Base-by-base conservation (phyloP, 1,140 invertebrate genomes). In the Anthonomus grandis region DNA sequence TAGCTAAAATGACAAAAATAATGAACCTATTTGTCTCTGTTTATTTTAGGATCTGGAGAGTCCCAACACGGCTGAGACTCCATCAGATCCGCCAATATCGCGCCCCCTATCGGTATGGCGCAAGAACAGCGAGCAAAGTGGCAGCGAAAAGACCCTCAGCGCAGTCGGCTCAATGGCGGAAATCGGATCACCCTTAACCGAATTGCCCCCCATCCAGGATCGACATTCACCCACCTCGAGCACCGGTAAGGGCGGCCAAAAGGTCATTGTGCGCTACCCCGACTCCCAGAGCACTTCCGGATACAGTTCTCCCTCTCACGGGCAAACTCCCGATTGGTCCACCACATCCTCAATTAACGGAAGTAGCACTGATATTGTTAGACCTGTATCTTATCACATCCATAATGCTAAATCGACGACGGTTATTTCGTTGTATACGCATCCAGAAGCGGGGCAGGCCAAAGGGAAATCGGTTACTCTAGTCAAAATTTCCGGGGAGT, bases 281-380 rank as follows among this genome's bases (percentile, higher is more conserved):
- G 67, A 73, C 51, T 74, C 72, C 36, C 70, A 74, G 64, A 75
- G 73, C 62, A 75, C 73, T 19, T 75, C 74, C n/a, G 74, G 74
- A 36, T 75, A 75, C 61, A 75, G 73, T 63, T 75, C 74, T 37
- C 74, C 74, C 22, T 70, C 69, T 19, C 66, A 70, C 42, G 62
- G 62, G 21, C 63, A 61, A 10, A 70, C 69, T 15, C 67, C 67
- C 19, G 68, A 69, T 58, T 72, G 70, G 70, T 73, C 73, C n/a
- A 68, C 69, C 36, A 64, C 69, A 5, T 72, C 71, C 19, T 73
- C 72, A 12, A 57, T 74, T 27, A 70, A 68, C 57, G 69, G 71
- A 42, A 70, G 73, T 57, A 66, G 65, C 47, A 64, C 60, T 55
- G 68, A 74, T 44, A 62, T 69, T 41, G 56, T 62, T 18, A 66